A percentile compares a stretch with the other conserved stretches of the same genome.
Evolutionary conservation across 2,797 vertebrate species (phyloP).

Genomic region (Triplophysa bombifrons): DNA sequence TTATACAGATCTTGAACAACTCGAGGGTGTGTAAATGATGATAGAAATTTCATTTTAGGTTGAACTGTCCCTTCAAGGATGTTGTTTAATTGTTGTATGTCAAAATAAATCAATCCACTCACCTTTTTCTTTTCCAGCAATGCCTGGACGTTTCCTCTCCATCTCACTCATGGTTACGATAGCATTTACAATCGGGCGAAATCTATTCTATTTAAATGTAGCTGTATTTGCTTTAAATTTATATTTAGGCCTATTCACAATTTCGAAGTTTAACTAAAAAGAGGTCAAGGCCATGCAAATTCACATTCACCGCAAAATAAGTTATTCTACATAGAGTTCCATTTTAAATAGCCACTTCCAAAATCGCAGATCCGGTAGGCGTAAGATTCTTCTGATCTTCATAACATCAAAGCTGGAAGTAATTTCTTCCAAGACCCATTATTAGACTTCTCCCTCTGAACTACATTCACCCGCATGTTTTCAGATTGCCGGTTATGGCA

Average conservation of each 20-base stretch:
- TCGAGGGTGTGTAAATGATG: no score
- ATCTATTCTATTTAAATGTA: neutral
- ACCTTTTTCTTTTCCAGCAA: conserved; percentile 79
- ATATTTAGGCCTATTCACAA: neutral
- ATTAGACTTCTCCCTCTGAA: neutral
- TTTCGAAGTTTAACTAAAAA: neutral
- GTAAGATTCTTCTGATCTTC: neutral
- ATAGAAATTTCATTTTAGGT: no score
- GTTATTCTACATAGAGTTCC: neutral
- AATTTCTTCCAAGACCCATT: neutral
- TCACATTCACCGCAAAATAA: neutral
- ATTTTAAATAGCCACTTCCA: neutral
- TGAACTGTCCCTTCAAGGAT: no score
- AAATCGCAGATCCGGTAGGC: neutral
- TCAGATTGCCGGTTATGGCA: neutral
- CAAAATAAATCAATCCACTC: conserved; percentile 29
- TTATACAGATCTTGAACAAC: no score
- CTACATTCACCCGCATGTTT: neutral
- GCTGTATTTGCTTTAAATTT: neutral
- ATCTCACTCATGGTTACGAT: conserved; percentile 60
- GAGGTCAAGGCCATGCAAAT: neutral
- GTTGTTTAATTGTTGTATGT: no score
- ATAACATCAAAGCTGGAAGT: neutral
- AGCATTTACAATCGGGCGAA: neutral
- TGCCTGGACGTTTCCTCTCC: conserved; percentile 71